Evolutionary conservation across 2,888 invertebrate species (phyloP).

Genomic region (Drosophila kokeensis): DNA sequence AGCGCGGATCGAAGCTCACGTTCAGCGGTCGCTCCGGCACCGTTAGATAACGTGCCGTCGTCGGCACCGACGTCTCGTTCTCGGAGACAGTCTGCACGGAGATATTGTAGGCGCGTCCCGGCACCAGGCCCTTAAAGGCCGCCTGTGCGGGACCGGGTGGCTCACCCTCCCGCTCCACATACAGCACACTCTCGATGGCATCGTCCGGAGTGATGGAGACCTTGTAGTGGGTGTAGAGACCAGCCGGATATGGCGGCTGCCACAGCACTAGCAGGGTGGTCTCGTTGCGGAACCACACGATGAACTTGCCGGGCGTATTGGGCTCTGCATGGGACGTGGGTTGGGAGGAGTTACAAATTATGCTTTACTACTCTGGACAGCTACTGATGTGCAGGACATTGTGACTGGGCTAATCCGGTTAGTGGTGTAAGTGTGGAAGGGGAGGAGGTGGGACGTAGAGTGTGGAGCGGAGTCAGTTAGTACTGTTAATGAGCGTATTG

Average conservation of each 20-base stretch:
- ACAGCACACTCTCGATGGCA: slow-evolving; percentile 94
- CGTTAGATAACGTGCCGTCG: slow-evolving; percentile 96
- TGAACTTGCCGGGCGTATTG: slow-evolving; percentile 97
- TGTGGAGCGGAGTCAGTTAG: background rate
- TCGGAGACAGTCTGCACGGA: slow-evolving; percentile 97
- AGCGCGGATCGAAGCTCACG: slow-evolving; percentile 91
- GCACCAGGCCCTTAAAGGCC: slow-evolving; percentile 96
- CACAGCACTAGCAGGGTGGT: slow-evolving; percentile 96
- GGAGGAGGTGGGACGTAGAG: too few relatives aligned
- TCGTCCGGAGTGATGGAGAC: slow-evolving; percentile 96
- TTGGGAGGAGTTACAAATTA: slow-evolving; percentile 42
- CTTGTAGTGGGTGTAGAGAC: slow-evolving; percentile 96
- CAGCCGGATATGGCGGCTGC: slow-evolving; percentile 98
- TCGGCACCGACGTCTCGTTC: slow-evolving; percentile 95
- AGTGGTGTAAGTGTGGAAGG: background rate
- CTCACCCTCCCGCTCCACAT: slow-evolving; percentile 96
- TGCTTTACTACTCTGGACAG: slow-evolving; percentile 35
- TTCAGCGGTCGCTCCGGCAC: slow-evolving; percentile 94
- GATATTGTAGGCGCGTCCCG: slow-evolving; percentile 95
- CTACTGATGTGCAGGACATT: slow-evolving; percentile 21
- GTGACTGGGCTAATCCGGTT: slow-evolving; percentile 1
- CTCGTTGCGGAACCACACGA: slow-evolving; percentile 98
- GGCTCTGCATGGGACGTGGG: slow-evolving; percentile 88
- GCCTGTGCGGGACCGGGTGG: slow-evolving; percentile 98
- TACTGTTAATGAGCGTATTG: slow-evolving; percentile 12